A percentile compares a stretch with the other conserved stretches of the same genome.
Conservation (phyloP, 2,797 vertebrate species). For the Pogoniulus pusillus region DNA sequence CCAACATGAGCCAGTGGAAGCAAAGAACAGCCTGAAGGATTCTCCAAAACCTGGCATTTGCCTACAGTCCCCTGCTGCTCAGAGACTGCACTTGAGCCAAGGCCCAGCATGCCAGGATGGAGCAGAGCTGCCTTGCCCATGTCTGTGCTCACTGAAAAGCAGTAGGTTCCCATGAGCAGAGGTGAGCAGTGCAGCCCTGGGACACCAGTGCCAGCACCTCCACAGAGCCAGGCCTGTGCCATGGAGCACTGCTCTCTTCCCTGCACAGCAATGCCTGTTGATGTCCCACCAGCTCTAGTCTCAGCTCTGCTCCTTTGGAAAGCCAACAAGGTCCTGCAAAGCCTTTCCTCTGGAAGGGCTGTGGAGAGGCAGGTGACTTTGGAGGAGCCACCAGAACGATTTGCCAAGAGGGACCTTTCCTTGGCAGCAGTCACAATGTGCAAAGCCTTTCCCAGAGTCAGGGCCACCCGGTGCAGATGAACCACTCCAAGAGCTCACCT, state of each 20-base stretch:
- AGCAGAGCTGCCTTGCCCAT: not conserved
- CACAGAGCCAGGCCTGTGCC: not conserved
- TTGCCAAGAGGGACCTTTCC: not conserved
- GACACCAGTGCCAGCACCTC: not conserved
- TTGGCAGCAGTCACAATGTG: not conserved
- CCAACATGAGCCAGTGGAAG: not conserved
- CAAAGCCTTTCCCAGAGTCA: not conserved
- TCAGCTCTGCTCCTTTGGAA: not conserved
- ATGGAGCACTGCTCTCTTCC: not conserved
- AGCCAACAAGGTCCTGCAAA: not conserved
- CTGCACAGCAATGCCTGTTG: not conserved
- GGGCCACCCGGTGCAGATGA: not conserved
- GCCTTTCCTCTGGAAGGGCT: not conserved
- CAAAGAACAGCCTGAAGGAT: not conserved
- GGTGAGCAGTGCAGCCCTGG: not conserved
- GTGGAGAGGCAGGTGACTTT: not conserved
- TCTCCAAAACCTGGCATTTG: not conserved
- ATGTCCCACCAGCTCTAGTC: not conserved
- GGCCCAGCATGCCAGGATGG: not conserved
- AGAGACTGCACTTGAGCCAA: not conserved
- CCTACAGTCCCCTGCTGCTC: not conserved
- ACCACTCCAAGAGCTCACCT: not conserved
- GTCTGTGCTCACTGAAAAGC: fast-evolving
- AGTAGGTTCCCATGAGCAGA: fast-evolving
- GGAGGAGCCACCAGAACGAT: not conserved